phyloP scores from a whole-genome alignment of 2,113 vertebrate genomes.

The Cranoglanis bouderius region DNA sequence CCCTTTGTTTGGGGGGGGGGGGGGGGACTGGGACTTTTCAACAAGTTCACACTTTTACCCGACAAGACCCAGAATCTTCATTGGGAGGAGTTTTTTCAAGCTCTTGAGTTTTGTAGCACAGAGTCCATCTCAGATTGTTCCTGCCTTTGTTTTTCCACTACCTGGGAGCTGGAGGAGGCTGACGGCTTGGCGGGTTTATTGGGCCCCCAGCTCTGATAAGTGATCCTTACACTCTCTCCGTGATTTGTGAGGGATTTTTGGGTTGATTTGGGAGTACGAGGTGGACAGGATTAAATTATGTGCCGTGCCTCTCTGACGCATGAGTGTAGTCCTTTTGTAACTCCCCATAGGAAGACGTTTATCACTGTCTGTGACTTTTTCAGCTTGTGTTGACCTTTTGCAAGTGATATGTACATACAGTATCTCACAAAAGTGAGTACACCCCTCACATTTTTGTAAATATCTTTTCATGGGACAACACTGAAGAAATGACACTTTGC shows the following conservation, averaged over 20 bases:
- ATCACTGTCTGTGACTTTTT: not conserved
- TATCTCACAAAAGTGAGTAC: too few relatives aligned
- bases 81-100: constrained; percentile 22
- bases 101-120: constrained; percentile 11
- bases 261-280: constrained; percentile 36
- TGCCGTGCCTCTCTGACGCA: constrained; percentile 6
- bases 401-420: not conserved
- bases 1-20: constrained; percentile 42
- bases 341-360: constrained; percentile 6
- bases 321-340: not conserved
- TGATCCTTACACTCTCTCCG: constrained; percentile 6
- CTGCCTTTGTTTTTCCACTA: constrained; percentile 50
- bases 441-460: too few relatives aligned
- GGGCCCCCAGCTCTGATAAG: constrained; percentile 46
- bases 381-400: not conserved
- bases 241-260: constrained; percentile 40
- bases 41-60: constrained; percentile 33
- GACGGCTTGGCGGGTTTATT: constrained; percentile 50
- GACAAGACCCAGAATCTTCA: constrained; percentile 1
- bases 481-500: too few relatives aligned
- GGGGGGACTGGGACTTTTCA: constrained; percentile 30
- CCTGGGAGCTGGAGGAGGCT: constrained; percentile 41
- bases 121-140: constrained; percentile 53
- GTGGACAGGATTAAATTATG: constrained; percentile 33
- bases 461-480: too few relatives aligned